These are phyloP conservation scores for Meriones psammophilus DNA, from an alignment of 2,797 vertebrate genomes.

Conservation along the genomic window DNA sequence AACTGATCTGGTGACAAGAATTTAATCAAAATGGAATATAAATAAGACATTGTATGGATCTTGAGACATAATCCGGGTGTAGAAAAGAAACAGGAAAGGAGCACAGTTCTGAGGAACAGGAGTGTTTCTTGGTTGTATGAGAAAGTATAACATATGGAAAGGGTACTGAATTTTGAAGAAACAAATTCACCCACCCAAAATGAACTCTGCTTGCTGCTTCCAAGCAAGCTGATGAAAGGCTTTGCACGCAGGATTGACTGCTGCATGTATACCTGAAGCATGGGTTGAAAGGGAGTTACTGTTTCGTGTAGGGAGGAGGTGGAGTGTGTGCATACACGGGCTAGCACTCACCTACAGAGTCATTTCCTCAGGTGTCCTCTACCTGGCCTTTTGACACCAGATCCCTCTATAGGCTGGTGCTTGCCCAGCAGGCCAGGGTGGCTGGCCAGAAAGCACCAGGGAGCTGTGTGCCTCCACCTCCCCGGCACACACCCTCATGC, in stretches of 20 bases:
- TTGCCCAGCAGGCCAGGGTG: not conserved
- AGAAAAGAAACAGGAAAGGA: not conserved
- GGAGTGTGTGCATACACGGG: not conserved
- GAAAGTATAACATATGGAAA: conserved; percentile 36
- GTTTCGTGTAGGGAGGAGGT: not conserved
- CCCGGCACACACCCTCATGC: not conserved
- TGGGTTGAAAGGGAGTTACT: not conserved
- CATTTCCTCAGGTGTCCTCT: not conserved
- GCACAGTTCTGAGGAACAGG: not conserved
- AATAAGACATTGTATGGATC: not conserved
- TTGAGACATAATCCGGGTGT: not conserved
- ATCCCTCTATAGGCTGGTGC: not conserved
- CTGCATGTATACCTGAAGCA: not conserved
- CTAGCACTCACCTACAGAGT: not conserved
- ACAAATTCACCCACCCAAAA: not conserved
- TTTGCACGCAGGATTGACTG: conserved; percentile 1
- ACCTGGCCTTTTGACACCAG: not conserved
- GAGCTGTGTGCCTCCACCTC: not conserved
- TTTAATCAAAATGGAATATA: conserved; percentile 28
- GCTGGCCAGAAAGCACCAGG: not conserved
- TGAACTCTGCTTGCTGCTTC: conserved; percentile 16
- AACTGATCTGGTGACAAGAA: not conserved
- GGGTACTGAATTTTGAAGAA: not conserved
- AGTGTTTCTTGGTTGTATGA: not conserved
- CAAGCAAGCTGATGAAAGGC: conserved; percentile 16